Conservation (phyloP, 2,113 vertebrate species). For the Phocoena sinus region DNA sequence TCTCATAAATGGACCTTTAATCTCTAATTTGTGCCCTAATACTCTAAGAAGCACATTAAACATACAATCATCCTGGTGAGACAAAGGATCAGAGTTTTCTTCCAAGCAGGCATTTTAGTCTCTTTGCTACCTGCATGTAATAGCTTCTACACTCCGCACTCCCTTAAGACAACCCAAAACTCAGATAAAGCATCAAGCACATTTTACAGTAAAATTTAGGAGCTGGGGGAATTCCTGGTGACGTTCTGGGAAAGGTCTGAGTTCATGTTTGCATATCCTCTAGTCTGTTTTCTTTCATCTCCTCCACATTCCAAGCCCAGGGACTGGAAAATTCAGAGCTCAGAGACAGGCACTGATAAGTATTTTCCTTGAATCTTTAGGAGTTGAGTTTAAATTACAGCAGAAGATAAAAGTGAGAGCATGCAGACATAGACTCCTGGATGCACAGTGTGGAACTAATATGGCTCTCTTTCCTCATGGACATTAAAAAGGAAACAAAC, state of each 20-base stretch:
- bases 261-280: conserved; percentile 72
- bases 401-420: conserved; percentile 46
- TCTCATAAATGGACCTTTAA: neutral
- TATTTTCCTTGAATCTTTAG: conserved; percentile 23
- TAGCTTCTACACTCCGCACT: neutral
- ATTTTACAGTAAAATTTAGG: conserved; percentile 26
- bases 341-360: conserved; percentile 65
- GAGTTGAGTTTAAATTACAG: conserved; percentile 20
- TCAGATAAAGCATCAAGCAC: neutral
- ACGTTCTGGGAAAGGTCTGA: conserved; percentile 44
- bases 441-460: neutral
- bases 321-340: conserved; percentile 66
- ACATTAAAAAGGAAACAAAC: conserved; percentile 29
- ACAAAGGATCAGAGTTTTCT: neutral
- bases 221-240: conserved; percentile 51
- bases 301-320: conserved; percentile 88
- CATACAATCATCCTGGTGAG: neutral
- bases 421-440: neutral
- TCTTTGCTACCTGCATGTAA: neutral
- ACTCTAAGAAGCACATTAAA: neutral
- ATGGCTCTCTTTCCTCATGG: neutral
- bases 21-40: neutral
- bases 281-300: conserved; percentile 84
- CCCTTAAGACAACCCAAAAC: neutral
- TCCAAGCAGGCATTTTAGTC: neutral